phyloP scores from a whole-genome alignment of 2,797 vertebrate genomes.

The Poecilia wingei region DNA sequence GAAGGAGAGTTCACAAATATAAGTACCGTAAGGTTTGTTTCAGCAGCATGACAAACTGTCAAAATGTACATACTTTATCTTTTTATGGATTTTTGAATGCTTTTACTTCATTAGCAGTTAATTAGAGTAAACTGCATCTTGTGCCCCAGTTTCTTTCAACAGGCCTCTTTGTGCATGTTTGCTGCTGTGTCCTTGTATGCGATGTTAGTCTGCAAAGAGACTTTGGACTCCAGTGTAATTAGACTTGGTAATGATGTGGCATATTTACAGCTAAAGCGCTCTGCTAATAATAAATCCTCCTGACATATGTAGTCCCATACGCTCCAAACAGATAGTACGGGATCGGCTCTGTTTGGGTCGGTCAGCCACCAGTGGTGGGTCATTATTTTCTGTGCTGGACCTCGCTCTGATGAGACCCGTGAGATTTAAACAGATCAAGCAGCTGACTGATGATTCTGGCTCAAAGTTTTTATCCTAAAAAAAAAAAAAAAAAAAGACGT shows the following conservation, averaged over 20 bases:
- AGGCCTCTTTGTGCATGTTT: conserved; percentile 30
- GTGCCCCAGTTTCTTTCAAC: conserved; percentile 44
- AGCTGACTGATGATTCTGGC: conserved; percentile 35
- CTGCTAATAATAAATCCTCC: conserved; percentile 80
- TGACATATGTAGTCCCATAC: conserved; percentile 71
- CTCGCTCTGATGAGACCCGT: conserved; percentile 15
- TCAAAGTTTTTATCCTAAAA: conserved; percentile 6
- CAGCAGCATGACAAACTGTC: not conserved
- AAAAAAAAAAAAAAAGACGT: not conserved
- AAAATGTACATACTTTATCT: not conserved
- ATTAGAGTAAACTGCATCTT: conserved; percentile 9
- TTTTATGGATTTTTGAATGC: not conserved
- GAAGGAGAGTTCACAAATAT: not conserved
- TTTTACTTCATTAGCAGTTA: not conserved
- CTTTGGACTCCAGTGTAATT: conserved; percentile 81
- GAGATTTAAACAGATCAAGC: conserved; percentile 37
- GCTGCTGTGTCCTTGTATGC: conserved; percentile 37
- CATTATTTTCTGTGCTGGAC: conserved; percentile 51
- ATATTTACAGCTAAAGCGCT: conserved; percentile 83
- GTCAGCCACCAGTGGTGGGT: conserved; percentile 65
- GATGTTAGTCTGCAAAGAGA: conserved; percentile 58
- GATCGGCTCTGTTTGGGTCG: conserved; percentile 70
- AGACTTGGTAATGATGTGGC: conserved; percentile 82
- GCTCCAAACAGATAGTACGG: conserved; percentile 66
- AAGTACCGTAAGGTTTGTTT: not conserved